Conservation (phyloP, 2,888 invertebrate genomes). For the Dasysyrphus tricinctus region DNA sequence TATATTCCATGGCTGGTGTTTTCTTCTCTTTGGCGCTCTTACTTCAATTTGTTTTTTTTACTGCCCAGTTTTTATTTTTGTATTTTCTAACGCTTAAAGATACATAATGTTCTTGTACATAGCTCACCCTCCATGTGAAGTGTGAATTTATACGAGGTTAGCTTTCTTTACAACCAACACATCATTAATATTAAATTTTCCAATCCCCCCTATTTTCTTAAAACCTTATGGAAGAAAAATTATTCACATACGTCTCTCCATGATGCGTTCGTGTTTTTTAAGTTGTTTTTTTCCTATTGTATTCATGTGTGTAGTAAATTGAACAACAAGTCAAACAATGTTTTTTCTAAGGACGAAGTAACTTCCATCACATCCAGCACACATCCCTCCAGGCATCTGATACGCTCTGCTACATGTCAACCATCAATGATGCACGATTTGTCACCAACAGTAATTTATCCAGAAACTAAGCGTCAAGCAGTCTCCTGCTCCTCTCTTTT, state of each 20-base stretch:
- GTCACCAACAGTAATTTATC: slow-evolving; percentile 72
- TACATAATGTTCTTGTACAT: too few relatives aligned
- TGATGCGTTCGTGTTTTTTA: slow-evolving; percentile 21
- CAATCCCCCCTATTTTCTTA: neutral
- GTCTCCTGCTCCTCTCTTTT: slow-evolving; percentile 6
- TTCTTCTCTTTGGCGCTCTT: neutral
- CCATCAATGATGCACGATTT: slow-evolving; percentile 72
- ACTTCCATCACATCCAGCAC: slow-evolving; percentile 12
- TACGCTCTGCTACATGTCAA: slow-evolving; percentile 49
- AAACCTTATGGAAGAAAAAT: neutral
- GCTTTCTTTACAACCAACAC: neutral
- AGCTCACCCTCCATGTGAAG: too few relatives aligned
- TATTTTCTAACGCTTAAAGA: slow-evolving; percentile 1
- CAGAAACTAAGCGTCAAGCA: slow-evolving; percentile 50
- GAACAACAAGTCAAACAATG: slow-evolving; percentile 69
- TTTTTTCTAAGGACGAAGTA: slow-evolving; percentile 49
- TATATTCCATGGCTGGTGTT: neutral
- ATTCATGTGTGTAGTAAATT: slow-evolving; percentile 1
- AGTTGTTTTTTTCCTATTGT: neutral
- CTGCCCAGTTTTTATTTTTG: neutral
- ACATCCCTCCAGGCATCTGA: slow-evolving; percentile 21
- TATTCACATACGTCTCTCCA: slow-evolving; percentile 19
- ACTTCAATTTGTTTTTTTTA: neutral
- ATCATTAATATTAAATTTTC: slow-evolving; percentile 31
- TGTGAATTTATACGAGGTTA: neutral